Percentiles rank a stretch among this genome's conserved stretches.
phyloP scores from a whole-genome alignment of 2,888 invertebrate species.

The Campoplex nolae region DNA sequence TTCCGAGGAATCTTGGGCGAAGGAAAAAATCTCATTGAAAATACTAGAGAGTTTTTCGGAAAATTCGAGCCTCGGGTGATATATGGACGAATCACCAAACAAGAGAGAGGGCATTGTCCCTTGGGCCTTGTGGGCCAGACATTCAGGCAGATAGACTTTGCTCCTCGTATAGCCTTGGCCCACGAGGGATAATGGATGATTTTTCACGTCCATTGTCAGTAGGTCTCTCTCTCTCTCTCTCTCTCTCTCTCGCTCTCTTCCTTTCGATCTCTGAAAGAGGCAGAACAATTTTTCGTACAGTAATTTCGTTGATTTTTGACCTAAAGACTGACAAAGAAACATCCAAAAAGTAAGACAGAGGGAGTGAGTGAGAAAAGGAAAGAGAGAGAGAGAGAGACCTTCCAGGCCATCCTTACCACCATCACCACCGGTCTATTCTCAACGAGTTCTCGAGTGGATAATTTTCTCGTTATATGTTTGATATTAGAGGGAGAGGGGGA shows the following conservation, averaged over 20 bases:
- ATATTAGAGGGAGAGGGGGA: slow-evolving; percentile 75
- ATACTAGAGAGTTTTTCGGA: slow-evolving; percentile 77
- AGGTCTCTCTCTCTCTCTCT: not conserved
- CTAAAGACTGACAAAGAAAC: slow-evolving; percentile 33
- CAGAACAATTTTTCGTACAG: slow-evolving; percentile 22
- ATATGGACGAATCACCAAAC: slow-evolving; percentile 80
- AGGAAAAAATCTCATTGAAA: slow-evolving; percentile 61
- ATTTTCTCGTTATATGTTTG: slow-evolving; percentile 83
- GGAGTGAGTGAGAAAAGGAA: too few species aligned
- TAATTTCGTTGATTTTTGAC: slow-evolving; percentile 37
- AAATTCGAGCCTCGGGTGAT: slow-evolving; percentile 80
- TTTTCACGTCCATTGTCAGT: slow-evolving; percentile 83
- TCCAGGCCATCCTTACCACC: slow-evolving; percentile 48
- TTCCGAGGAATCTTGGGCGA: slow-evolving; percentile 49
- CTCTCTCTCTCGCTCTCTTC: slow-evolving; percentile 13
- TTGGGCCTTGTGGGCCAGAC: slow-evolving; percentile 42
- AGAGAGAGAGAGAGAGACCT: slow-evolving; percentile 49
- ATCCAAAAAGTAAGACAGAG: slow-evolving; percentile 45
- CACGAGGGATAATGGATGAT: slow-evolving; percentile 83
- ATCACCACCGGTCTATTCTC: slow-evolving; percentile 71
- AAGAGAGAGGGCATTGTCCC: slow-evolving; percentile 58
- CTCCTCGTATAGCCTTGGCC: slow-evolving; percentile 59
- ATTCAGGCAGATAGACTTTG: slow-evolving; percentile 50
- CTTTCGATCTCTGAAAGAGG: not conserved
- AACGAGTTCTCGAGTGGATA: slow-evolving; percentile 81